These are phyloP conservation scores for Hyles euphorbiae DNA, from an alignment of 1,140 invertebrate genomes.

Conservation along the genomic window DNA sequence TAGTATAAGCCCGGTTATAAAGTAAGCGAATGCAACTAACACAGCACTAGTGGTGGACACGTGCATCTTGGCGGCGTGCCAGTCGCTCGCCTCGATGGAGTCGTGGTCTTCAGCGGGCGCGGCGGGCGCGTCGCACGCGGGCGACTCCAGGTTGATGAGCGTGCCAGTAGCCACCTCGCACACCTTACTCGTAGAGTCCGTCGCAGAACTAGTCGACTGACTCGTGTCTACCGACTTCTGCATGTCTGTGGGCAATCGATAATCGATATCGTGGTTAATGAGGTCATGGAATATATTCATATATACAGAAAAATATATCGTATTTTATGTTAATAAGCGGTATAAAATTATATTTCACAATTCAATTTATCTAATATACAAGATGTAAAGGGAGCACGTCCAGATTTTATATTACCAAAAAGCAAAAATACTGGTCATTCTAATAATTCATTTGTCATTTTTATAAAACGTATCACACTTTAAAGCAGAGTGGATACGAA, in stretches of 20 bases:
- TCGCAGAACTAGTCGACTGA: conserved; percentile 55
- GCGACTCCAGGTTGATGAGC: conserved; percentile 60
- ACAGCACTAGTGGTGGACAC: conserved; percentile 46
- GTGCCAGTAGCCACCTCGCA: conserved; percentile 55
- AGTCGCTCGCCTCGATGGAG: conserved; percentile 61
- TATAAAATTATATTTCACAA: not conserved
- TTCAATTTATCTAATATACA: no score
- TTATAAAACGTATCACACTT: no score
- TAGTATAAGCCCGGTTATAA: no score
- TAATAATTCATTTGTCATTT: no score
- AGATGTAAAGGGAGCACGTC: no score
- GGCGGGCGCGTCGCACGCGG: conserved; percentile 19
- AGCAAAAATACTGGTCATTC: no score
- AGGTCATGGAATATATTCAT: no score
- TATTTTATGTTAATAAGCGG: not conserved
- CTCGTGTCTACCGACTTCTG: conserved; percentile 59
- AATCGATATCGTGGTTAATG: not conserved
- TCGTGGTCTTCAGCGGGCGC: conserved; percentile 54
- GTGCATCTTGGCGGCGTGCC: conserved; percentile 51
- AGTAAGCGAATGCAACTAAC: conserved; percentile 29
- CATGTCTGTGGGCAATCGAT: conserved; percentile 33
- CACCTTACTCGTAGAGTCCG: conserved; percentile 40
- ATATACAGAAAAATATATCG: no score
- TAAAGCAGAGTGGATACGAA: no score
- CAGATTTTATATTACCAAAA: no score